A percentile compares a stretch with the other conserved stretches of the same genome.
Evolutionary conservation across 2,113 vertebrate species (phyloP).

Genomic region (Piaya cayana): DNA sequence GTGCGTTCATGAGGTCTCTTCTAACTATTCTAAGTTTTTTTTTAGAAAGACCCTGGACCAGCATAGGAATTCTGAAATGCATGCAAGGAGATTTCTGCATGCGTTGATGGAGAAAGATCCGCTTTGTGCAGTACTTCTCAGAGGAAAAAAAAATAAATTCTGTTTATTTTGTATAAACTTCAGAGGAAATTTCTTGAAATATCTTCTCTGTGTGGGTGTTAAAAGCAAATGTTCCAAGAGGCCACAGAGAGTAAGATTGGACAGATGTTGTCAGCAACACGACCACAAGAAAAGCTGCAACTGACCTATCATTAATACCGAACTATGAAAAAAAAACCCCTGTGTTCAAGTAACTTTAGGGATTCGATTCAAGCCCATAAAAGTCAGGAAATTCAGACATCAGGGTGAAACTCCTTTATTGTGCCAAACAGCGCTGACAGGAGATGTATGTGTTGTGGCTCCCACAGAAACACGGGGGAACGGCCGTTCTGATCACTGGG

Average conservation of each 20-base stretch:
- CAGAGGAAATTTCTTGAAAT: constrained; percentile 78
- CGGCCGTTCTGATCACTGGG: neutral
- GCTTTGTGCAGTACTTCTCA: constrained; percentile 71
- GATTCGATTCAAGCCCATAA: constrained; percentile 44
- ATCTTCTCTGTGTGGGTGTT: constrained; percentile 78
- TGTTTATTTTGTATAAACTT: constrained; percentile 82
- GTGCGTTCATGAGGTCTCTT: neutral
- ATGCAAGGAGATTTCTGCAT: constrained; percentile 2
- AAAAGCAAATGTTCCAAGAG: constrained; percentile 77
- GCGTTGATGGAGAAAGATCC: constrained; percentile 50
- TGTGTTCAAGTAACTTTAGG: neutral
- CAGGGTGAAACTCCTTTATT: neutral
- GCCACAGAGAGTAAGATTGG: constrained; percentile 76
- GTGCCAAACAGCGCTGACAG: neutral
- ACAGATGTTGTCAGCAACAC: constrained; percentile 76
- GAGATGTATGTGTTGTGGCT: neutral
- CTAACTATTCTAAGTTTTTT: rapidly evolving
- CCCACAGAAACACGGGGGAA: neutral
- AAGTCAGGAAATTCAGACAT: constrained; percentile 45
- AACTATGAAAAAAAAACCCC: neutral
- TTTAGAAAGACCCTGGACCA: neutral
- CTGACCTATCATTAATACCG: constrained; percentile 69
- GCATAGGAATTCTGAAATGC: neutral
- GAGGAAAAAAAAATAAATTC: constrained; percentile 69
- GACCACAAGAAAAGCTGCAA: constrained; percentile 80